Base-by-base conservation (phyloP, 1,140 invertebrate genomes). In the Drosophila grimshawi region DNA sequence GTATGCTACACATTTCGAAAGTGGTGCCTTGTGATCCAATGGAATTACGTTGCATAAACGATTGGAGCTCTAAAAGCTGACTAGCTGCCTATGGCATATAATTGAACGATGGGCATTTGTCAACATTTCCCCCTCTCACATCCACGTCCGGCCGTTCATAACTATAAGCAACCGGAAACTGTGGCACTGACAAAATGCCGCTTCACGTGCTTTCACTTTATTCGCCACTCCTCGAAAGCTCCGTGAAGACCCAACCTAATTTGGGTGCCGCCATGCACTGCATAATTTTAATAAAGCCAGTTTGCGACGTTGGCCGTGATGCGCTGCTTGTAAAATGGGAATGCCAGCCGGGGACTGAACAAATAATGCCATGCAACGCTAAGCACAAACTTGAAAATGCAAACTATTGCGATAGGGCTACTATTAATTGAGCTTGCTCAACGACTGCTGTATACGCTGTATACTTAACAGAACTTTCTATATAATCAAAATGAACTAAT, bases 251-350 rank as follows among this genome's bases (percentile, higher is more conserved):
- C 52, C 66, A 70, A 66, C 61, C 49, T 71, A 76, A 78, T 78
- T 78, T 76, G 66, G 48, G 45, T 35, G 67, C 56, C 55, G 66
- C 56, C 69, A 73, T 76, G 52, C 62, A 72, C 51, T 78, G 76
- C 62, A 78, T 78, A 76, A 80, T 80, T 76, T 80, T 74, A 73
- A 80, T 77, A 77, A 80, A 77, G 74, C 55, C 73, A 77, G 77
- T 77, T 68, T 63, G 52, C 45, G 60, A 55, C 39, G 37, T 19
- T 39, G 35, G 56, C 35, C 10, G 53, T 32, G 29, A 62, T 51
- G 60, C 27, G 7, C 11, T 53, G 30, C 37, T 33, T 68, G 32
- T 35, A 43, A 60, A 62, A 59, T 65, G 61, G 43, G 39, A 43
- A 45, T 61, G 39, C 5, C 46, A 53, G 63, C 30, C 8, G 32